Evolutionary conservation across 2,888 invertebrate species (phyloP).

Genomic region (Eristalis arbustorum): DNA sequence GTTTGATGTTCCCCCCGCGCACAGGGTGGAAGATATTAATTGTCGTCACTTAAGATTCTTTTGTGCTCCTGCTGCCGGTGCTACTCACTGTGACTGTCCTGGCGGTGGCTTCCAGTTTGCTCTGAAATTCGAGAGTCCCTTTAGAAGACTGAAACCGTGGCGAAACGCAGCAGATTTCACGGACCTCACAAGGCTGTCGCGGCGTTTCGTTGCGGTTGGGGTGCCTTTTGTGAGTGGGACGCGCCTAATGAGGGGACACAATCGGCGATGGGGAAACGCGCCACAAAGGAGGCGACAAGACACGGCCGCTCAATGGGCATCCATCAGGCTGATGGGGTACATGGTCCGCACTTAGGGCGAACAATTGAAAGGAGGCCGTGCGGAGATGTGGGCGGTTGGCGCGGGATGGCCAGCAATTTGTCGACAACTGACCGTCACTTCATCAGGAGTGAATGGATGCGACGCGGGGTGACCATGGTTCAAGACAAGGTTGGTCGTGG

Average conservation of each 20-base stretch:
- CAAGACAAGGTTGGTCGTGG: no score
- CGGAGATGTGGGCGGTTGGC: background rate
- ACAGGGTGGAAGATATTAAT: conserved; percentile 53
- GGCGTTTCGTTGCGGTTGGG: background rate
- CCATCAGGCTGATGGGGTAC: background rate
- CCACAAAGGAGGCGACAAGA: background rate
- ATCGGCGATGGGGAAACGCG: background rate
- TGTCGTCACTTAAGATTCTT: conserved; percentile 66
- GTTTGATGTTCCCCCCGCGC: conserved; percentile 57
- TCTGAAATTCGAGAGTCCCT: conserved; percentile 49
- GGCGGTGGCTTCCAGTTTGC: background rate
- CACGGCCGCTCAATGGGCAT: background rate
- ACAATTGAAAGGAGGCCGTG: background rate
- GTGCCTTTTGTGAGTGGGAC: background rate
- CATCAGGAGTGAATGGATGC: background rate
- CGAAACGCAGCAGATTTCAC: conserved; percentile 8
- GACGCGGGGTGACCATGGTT: no score
- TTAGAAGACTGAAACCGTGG: conserved; percentile 44
- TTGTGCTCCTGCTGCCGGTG: conserved; percentile 59
- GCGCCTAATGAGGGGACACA: background rate
- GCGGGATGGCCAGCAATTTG: background rate
- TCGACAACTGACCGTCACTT: background rate
- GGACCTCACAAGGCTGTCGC: background rate
- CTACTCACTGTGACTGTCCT: background rate
- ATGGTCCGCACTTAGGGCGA: background rate